Conservation (phyloP, 2,888 invertebrate species). For the Volucella inanis region DNA sequence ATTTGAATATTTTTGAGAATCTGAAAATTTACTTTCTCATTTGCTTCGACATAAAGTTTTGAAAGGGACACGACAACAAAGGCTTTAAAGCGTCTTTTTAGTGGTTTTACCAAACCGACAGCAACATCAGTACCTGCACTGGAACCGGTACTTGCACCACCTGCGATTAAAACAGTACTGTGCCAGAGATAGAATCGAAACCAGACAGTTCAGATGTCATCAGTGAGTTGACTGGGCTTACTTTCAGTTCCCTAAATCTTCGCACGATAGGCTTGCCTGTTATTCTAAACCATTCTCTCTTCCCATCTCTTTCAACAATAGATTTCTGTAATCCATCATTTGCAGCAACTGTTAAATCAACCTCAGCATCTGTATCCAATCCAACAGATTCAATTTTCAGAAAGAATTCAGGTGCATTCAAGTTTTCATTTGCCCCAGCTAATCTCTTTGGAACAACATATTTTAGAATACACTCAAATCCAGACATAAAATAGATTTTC, state of each 20-base stretch:
- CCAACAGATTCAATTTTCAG: slow-evolving; percentile 77
- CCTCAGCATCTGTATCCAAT: slow-evolving; percentile 51
- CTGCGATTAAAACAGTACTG: slow-evolving; percentile 35
- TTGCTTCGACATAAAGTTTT: slow-evolving; percentile 38
- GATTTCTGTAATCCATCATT: slow-evolving; percentile 33
- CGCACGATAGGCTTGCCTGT: slow-evolving; percentile 56
- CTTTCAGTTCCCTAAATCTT: slow-evolving; percentile 54
- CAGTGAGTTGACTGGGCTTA: slow-evolving; percentile 45
- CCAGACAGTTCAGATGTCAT: slow-evolving; percentile 24
- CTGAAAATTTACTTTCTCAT: slow-evolving; percentile 58
- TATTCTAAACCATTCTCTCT: slow-evolving; percentile 51
- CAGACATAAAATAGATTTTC: slow-evolving; percentile 70
- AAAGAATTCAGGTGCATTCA: slow-evolving; percentile 68
- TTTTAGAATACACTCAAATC: slow-evolving; percentile 16
- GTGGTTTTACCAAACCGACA: slow-evolving; percentile 44
- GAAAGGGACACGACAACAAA: slow-evolving; percentile 35
- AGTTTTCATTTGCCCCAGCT: slow-evolving; percentile 47
- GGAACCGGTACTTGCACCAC: slow-evolving; percentile 2
- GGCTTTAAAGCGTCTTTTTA: slow-evolving; percentile 42
- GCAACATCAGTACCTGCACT: not conserved
- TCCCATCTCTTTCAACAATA: slow-evolving; percentile 46
- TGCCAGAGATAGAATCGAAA: slow-evolving; percentile 20
- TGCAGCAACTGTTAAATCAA: slow-evolving; percentile 30
- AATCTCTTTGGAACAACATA: slow-evolving; percentile 33
- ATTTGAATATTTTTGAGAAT: no score